A percentile compares a stretch with the other conserved stretches of the same genome.
Conservation (phyloP, 2,888 invertebrate genomes). For the Subacronicta megacephala region DNA sequence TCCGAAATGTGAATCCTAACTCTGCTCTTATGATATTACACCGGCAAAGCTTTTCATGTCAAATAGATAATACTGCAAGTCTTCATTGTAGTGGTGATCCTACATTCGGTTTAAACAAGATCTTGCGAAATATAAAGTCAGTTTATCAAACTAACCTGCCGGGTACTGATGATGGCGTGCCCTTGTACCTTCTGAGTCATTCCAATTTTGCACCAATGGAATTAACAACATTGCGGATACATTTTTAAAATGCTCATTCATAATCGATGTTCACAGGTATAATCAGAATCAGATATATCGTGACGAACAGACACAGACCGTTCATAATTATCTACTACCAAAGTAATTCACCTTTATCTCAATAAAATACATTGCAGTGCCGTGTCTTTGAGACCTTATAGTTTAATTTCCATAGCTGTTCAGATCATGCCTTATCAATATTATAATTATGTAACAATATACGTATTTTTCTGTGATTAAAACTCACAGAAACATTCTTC, state of each 20-base stretch:
- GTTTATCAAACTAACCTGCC: constrained; percentile 78
- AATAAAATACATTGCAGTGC: too few relatives aligned
- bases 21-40: constrained; percentile 75
- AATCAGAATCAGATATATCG: too few relatives aligned
- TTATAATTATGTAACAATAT: too few relatives aligned
- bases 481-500: too few relatives aligned
- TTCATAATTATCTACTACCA: too few relatives aligned
- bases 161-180: constrained; percentile 74
- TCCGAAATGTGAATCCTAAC: constrained; percentile 57
- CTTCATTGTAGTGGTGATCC: constrained; percentile 69
- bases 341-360: too few relatives aligned
- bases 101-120: constrained; percentile 69
- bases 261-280: background rate
- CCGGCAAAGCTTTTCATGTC: constrained; percentile 74
- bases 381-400: too few relatives aligned
- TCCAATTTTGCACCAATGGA: constrained; percentile 78
- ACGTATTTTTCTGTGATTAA: too few relatives aligned
- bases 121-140: constrained; percentile 70
- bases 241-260: constrained; percentile 60
- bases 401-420: too few relatives aligned
- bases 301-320: too few relatives aligned
- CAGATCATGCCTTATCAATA: too few relatives aligned
- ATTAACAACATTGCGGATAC: constrained; percentile 71
- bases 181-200: constrained; percentile 62
- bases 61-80: constrained; percentile 56